phyloP scores from a whole-genome alignment of 2,113 vertebrate species.

The Coptodon rendalli region DNA sequence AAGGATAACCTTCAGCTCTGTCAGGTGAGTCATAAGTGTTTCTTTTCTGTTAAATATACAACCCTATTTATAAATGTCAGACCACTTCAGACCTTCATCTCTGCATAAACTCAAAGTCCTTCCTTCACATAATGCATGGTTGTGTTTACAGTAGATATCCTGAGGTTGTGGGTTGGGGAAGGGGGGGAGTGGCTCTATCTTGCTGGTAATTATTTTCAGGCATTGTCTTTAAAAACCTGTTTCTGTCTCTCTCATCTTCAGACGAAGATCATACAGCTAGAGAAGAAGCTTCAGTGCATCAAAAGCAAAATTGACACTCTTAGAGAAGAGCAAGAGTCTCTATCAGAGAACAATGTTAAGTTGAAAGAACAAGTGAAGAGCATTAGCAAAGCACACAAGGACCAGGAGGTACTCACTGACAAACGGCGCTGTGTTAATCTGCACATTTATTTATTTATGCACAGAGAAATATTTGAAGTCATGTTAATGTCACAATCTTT shows the following conservation, averaged over 20 bases:
- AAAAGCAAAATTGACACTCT: background rate
- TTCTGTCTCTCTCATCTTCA: background rate
- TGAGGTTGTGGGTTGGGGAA: background rate
- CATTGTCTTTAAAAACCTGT: background rate
- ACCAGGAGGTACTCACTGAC: slow-evolving; percentile 20
- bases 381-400: slow-evolving; percentile 7
- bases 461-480: background rate
- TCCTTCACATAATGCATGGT: background rate
- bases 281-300: slow-evolving; percentile 19
- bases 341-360: background rate
- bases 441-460: background rate
- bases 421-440: background rate
- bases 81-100: background rate
- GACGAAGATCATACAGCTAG: slow-evolving; percentile 1
- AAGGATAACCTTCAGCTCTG: slow-evolving; percentile 22
- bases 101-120: background rate
- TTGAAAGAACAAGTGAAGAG: slow-evolving; percentile 26
- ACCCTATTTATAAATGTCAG: background rate
- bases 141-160: background rate
- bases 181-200: background rate
- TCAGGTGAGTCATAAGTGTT: slow-evolving; percentile 16
- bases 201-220: background rate
- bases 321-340: slow-evolving; percentile 3
- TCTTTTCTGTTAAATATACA: background rate
- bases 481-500: background rate